These are phyloP conservation scores for Sitophilus oryzae DNA, from an alignment of 1,140 invertebrate species.

Conservation along the genomic window DNA sequence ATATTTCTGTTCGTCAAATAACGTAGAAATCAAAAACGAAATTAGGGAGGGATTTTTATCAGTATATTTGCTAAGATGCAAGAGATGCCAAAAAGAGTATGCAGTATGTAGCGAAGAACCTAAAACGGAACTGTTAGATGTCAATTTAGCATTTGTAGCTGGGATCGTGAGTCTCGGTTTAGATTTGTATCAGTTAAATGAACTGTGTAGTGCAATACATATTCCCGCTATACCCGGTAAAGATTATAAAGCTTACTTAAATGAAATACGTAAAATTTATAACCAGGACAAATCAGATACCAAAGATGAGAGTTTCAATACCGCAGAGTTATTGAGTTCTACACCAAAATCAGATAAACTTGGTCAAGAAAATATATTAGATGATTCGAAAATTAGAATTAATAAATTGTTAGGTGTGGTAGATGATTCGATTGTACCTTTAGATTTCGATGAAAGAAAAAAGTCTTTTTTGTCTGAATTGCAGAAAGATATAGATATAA, in stretches of 20 bases:
- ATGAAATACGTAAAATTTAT: constrained; percentile 24
- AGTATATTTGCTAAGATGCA: constrained; percentile 20
- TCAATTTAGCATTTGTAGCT: constrained; percentile 27
- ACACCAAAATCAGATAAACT: constrained; percentile 11
- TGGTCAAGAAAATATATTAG: not conserved
- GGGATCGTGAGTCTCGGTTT: constrained; percentile 26
- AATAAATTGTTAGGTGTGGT: not conserved
- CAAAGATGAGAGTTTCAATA: constrained; percentile 5
- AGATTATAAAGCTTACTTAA: constrained; percentile 18
- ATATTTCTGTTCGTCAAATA: constrained; percentile 19
- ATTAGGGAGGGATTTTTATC: constrained; percentile 27
- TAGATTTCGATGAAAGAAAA: constrained; percentile 18
- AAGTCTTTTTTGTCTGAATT: constrained; percentile 17
- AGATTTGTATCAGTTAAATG: constrained; percentile 24
- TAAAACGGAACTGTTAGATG: constrained; percentile 20
- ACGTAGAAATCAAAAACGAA: constrained; percentile 24
- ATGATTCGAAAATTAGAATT: not conserved
- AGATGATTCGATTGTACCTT: not conserved
- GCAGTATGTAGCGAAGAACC: constrained; percentile 27
- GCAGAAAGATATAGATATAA: constrained; percentile 18
- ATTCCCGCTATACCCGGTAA: constrained; percentile 19
- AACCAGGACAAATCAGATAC: constrained; percentile 6
- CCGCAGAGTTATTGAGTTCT: constrained; percentile 4
- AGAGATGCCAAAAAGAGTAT: constrained; percentile 16
- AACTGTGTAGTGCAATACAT: constrained; percentile 25